Percentiles rank a stretch among this genome's conserved stretches.
phyloP scores from a whole-genome alignment of 2,797 vertebrate species.

The Eospalax fontanierii region DNA sequence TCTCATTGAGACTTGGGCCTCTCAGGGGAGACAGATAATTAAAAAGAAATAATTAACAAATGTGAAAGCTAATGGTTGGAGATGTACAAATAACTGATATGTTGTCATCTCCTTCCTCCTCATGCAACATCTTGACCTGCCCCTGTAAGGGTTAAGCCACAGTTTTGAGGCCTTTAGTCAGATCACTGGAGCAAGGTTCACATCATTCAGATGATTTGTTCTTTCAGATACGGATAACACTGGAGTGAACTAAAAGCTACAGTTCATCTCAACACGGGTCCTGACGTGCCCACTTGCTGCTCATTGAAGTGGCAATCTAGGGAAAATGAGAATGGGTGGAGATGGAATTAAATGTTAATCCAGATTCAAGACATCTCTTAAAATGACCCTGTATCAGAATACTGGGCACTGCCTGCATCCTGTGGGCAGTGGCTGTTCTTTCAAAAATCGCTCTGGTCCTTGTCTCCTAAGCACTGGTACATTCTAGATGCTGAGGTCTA shows the following conservation, averaged over 20 bases:
- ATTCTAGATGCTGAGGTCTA: not conserved
- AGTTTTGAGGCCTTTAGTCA: conserved; percentile 1
- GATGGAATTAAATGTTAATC: not conserved
- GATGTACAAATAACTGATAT: not conserved
- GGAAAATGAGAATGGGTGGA: no score
- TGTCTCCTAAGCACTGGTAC: not conserved
- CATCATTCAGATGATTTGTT: not conserved
- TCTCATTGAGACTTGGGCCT: not conserved
- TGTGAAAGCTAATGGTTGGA: not conserved
- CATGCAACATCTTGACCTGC: not conserved
- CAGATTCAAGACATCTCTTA: not conserved
- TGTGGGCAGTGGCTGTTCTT: not conserved
- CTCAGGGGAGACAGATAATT: conserved; percentile 16
- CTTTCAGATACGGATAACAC: not conserved
- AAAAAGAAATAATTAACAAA: conserved; percentile 42
- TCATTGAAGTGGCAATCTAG: not conserved
- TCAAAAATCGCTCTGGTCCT: not conserved
- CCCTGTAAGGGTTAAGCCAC: not conserved
- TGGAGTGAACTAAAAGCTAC: not conserved
- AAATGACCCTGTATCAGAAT: not conserved
- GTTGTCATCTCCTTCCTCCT: not conserved
- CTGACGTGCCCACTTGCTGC: not conserved
- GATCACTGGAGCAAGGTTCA: not conserved
- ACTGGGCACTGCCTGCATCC: accelerated
- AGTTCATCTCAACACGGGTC: not conserved